These are phyloP conservation scores for Probosciger aterrimus DNA, from an alignment of 2,113 vertebrate genomes.

Conservation along the genomic window DNA sequence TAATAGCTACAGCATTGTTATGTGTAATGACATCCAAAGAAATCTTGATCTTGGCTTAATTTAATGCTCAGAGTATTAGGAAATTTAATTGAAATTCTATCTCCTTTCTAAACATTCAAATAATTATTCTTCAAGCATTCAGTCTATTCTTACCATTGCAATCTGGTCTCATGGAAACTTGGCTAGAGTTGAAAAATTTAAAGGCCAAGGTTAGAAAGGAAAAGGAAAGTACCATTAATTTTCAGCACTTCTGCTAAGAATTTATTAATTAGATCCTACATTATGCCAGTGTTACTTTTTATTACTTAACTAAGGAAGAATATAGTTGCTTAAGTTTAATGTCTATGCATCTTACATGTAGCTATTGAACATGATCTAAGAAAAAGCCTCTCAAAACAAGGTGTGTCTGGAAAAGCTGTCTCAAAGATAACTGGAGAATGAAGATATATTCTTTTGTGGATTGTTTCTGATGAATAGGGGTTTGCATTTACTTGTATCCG, in stretches of 20 bases:
- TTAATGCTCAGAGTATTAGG: background rate
- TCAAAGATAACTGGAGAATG: background rate
- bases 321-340: background rate
- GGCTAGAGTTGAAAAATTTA: constrained; percentile 33
- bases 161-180: constrained; percentile 57
- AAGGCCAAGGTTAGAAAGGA: constrained; percentile 25
- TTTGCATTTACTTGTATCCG: background rate
- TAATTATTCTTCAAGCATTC: background rate
- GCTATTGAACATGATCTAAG: background rate
- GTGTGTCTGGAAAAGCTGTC: background rate
- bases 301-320: background rate
- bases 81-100: background rate
- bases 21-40: background rate
- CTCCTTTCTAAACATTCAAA: background rate
- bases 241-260: constrained; percentile 5
- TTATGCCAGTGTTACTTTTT: background rate
- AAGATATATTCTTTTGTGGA: background rate
- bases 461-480: background rate
- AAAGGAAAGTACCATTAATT: constrained; percentile 11
- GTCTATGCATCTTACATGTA: background rate
- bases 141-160: constrained; percentile 41
- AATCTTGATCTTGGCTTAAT: background rate
- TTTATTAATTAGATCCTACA: constrained; percentile 21
- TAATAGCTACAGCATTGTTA: background rate
- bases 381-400: background rate